These are phyloP conservation scores for Aphelocoma californica DNA, from an alignment of 2,797 vertebrate genomes.

Conservation along the genomic window DNA sequence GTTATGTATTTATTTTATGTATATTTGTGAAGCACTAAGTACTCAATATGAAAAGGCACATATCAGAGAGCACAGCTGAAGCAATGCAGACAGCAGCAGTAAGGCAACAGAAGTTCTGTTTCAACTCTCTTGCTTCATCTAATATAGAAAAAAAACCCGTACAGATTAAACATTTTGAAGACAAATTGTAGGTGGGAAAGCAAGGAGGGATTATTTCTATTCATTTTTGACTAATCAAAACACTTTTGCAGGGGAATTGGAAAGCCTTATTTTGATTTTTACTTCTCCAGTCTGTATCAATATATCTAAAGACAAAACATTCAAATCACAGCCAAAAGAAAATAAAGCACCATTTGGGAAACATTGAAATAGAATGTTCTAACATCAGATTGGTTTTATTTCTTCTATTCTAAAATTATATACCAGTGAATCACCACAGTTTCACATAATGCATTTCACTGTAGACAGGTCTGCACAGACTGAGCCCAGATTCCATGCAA, in stretches of 20 bases:
- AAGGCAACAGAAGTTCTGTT: neutral
- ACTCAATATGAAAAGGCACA: neutral
- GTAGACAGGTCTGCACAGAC: neutral
- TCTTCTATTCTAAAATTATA: neutral
- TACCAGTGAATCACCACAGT: neutral
- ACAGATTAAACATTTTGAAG: neutral
- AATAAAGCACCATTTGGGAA: neutral
- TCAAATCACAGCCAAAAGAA: slow-evolving; percentile 3
- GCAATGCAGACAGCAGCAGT: neutral
- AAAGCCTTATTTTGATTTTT: slow-evolving; percentile 1
- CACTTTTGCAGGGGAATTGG: neutral
- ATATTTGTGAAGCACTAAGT: neutral
- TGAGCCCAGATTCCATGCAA: neutral
- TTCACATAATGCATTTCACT: neutral
- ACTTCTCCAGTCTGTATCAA: neutral
- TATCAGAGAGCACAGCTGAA: neutral
- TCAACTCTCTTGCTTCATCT: neutral
- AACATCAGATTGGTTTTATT: neutral
- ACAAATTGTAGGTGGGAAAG: neutral
- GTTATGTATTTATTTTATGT: neutral
- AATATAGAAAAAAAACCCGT: accelerated
- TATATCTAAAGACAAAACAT: slow-evolving; percentile 14
- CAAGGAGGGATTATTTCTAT: neutral
- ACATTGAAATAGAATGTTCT: neutral
- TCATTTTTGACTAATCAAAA: slow-evolving; percentile 5